A percentile compares a stretch with the other conserved stretches of the same genome.
Evolutionary conservation across 2,797 vertebrate species (phyloP).

Genomic region (Clarias fuscus): DNA sequence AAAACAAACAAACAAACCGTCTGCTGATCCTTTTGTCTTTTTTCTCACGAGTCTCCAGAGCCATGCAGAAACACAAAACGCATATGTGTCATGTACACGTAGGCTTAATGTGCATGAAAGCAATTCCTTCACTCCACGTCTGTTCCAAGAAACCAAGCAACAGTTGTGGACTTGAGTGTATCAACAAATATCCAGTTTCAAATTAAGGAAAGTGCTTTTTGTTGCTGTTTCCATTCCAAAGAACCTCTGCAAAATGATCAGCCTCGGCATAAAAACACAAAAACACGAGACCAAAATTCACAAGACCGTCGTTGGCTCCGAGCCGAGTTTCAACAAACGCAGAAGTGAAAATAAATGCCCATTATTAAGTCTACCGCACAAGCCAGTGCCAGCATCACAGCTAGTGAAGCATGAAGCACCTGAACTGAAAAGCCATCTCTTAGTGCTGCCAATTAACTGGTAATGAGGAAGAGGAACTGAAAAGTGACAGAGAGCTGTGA

Average conservation of each 20-base stretch:
- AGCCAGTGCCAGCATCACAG: background rate
- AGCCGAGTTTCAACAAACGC: background rate
- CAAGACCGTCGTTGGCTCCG: background rate
- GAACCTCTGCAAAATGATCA: background rate
- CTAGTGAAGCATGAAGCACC: background rate
- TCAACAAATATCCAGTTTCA: background rate
- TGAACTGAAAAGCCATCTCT: background rate
- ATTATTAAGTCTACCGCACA: background rate
- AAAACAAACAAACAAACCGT: background rate
- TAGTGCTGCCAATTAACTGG: background rate
- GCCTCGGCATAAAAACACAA: background rate
- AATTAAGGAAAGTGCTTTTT: background rate
- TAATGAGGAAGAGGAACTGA: background rate
- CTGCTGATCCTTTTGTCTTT: background rate
- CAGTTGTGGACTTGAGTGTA: background rate
- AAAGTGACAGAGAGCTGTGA: background rate
- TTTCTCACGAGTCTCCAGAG: background rate
- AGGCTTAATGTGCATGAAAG: slow-evolving; percentile 31
- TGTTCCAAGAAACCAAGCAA: slow-evolving; percentile 17
- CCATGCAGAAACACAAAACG: background rate
- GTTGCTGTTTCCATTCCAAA: background rate
- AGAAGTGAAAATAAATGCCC: background rate
- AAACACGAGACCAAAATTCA: too few species aligned
- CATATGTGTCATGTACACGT: background rate
- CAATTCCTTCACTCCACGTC: background rate